These are phyloP conservation scores for Rhyacichthys aspro DNA, from an alignment of 2,797 vertebrate species.

Conservation along the genomic window DNA sequence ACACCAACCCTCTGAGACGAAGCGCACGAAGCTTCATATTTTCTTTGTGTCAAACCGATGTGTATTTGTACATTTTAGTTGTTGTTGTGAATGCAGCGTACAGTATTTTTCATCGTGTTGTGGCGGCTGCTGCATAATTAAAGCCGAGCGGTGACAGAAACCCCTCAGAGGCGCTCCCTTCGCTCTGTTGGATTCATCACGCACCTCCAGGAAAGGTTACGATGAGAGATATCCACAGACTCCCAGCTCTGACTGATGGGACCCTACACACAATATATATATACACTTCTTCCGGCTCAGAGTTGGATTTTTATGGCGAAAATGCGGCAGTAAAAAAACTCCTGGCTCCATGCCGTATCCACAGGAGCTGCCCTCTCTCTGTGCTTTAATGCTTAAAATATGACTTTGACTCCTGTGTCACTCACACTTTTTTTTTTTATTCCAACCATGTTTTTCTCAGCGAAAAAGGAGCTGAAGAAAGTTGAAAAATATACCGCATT, in stretches of 20 bases:
- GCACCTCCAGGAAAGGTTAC: conserved; percentile 44
- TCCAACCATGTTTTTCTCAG: too few relatives aligned
- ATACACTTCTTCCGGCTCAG: background rate
- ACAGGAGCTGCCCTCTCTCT: too few relatives aligned
- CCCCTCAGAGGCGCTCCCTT: conserved; percentile 38
- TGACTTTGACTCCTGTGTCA: too few relatives aligned
- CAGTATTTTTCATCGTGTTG: conserved; percentile 3
- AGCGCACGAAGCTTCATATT: too few relatives aligned
- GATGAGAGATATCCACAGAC: conserved; percentile 16
- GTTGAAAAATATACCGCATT: too few relatives aligned
- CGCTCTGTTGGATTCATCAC: conserved; percentile 37
- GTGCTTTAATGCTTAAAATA: too few relatives aligned
- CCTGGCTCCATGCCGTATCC: background rate
- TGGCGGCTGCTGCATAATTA: conserved; percentile 41
- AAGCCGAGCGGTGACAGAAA: conserved; percentile 31
- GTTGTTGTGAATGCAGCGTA: conserved; percentile 13
- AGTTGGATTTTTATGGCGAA: background rate
- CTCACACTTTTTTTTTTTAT: too few relatives aligned
- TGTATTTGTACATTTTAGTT: too few relatives aligned
- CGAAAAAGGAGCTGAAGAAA: too few relatives aligned
- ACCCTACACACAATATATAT: background rate
- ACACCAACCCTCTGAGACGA: too few relatives aligned
- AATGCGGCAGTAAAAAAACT: too few relatives aligned
- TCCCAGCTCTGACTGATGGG: conserved; percentile 23
- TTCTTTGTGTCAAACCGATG: too few relatives aligned